Evolutionary conservation across 1,140 invertebrate genomes (phyloP).

Genomic region (Drosophila kanapiae): DNA sequence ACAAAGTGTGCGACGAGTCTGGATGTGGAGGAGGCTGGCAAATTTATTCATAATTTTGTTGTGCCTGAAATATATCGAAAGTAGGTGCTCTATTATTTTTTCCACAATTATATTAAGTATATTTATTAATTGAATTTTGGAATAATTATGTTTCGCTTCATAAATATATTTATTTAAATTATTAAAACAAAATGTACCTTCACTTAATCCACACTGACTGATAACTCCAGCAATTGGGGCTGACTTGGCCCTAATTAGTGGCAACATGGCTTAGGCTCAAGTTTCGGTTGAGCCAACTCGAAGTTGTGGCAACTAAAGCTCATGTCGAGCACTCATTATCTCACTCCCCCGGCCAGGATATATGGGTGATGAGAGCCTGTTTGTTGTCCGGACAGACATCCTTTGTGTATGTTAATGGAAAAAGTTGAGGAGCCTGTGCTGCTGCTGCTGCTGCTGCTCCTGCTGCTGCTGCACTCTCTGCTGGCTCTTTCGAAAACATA

Average conservation of each 20-base stretch:
- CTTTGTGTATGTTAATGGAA: slow-evolving; percentile 66
- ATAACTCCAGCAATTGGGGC: neutral
- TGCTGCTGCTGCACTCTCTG: slow-evolving; percentile 6
- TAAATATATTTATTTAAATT: too few relatives aligned
- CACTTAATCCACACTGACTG: neutral
- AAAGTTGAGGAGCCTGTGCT: slow-evolving; percentile 59
- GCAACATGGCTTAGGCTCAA: neutral
- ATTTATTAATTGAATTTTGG: too few relatives aligned
- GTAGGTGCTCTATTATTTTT: too few relatives aligned
- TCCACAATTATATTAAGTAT: too few relatives aligned
- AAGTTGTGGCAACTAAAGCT: slow-evolving; percentile 39
- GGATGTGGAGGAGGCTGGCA: neutral
- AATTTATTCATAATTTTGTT: neutral
- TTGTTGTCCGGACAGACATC: slow-evolving; percentile 2
- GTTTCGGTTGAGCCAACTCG: neutral
- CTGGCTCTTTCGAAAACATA: slow-evolving; percentile 55
- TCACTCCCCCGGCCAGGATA: neutral
- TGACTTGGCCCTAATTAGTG: slow-evolving; percentile 31
- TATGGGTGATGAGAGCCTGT: neutral
- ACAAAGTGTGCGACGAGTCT: neutral
- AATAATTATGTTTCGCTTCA: too few relatives aligned
- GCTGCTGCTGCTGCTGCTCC: slow-evolving; percentile 41
- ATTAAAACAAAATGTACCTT: neutral
- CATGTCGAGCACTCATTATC: slow-evolving; percentile 55
- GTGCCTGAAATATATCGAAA: neutral